Conservation (phyloP, 2,888 invertebrate species). For the Volucella bombylans region DNA sequence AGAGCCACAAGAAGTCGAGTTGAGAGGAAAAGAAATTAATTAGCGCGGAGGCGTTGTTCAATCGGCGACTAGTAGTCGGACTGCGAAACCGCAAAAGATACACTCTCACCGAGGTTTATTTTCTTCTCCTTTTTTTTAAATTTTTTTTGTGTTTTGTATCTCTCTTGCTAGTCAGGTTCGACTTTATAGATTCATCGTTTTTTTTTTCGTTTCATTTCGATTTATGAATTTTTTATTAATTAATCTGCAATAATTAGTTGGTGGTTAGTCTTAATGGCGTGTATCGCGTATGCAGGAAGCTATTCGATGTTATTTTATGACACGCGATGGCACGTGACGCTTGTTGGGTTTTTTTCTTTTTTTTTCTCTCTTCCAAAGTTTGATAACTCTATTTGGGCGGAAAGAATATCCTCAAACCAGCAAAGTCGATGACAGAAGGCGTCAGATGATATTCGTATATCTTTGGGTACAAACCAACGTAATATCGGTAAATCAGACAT, state of each 20-base stretch:
- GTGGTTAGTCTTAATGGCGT: slow-evolving; percentile 26
- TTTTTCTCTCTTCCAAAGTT: too few species aligned
- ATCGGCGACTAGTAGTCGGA: slow-evolving; percentile 47
- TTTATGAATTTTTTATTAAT: slow-evolving; percentile 13
- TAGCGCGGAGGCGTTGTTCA: slow-evolving; percentile 41
- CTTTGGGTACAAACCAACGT: too few species aligned
- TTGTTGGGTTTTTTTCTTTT: not conserved
- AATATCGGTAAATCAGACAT: too few species aligned
- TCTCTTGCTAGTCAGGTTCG: slow-evolving; percentile 34
- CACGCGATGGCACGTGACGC: not conserved
- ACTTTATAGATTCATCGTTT: not conserved
- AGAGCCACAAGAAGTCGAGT: too few species aligned
- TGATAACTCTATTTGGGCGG: too few species aligned
- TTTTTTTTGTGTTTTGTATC: not conserved
- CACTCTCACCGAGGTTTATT: not conserved
- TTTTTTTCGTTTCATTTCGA: not conserved
- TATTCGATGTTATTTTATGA: not conserved
- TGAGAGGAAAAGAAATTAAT: slow-evolving; percentile 12
- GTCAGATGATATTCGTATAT: too few species aligned
- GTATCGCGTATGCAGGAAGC: slow-evolving; percentile 45
- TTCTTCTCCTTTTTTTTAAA: not conserved
- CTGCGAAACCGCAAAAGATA: slow-evolving; percentile 37
- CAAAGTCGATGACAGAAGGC: too few species aligned
- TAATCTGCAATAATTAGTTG: slow-evolving; percentile 38
- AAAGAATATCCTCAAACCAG: too few species aligned